Evolutionary conservation across 2,113 vertebrate species (phyloP).

Genomic region (Pteropus alecto): DNA sequence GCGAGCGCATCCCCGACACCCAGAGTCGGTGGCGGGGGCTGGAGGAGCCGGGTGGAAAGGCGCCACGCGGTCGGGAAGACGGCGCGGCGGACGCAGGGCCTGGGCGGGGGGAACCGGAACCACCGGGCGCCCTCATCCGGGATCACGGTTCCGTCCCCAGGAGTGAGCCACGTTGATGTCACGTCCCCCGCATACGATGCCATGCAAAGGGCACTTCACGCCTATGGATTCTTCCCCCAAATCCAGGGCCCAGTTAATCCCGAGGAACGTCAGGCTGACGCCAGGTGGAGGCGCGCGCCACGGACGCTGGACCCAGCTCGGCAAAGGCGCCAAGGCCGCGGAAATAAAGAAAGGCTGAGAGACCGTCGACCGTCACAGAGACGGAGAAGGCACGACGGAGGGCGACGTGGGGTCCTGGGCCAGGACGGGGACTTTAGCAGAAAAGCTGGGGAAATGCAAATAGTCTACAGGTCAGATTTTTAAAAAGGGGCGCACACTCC

Average conservation of each 20-base stretch:
- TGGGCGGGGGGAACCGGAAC: no score
- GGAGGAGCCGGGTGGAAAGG: not conserved
- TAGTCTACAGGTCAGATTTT: not conserved
- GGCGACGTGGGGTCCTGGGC: not conserved
- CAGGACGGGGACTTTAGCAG: not conserved
- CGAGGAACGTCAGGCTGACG: not conserved
- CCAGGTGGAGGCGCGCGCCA: no score
- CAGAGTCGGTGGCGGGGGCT: not conserved
- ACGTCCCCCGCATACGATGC: fast-evolving
- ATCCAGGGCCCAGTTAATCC: not conserved
- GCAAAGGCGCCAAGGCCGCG: not conserved
- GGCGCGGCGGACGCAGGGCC: no score
- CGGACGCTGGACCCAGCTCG: no score
- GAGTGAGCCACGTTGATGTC: not conserved
- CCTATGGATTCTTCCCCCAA: no score
- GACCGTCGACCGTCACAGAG: not conserved
- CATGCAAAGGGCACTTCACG: not conserved
- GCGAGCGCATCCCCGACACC: no score
- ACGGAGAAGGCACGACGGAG: not conserved
- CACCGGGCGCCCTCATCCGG: no score
- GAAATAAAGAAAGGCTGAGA: not conserved
- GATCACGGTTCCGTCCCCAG: not conserved
- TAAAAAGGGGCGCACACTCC: not conserved
- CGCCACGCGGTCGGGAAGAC: no score
- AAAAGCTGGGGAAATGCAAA: not conserved